Conservation (phyloP, 2,113 vertebrate species). For the Cryptotis parvus region DNA sequence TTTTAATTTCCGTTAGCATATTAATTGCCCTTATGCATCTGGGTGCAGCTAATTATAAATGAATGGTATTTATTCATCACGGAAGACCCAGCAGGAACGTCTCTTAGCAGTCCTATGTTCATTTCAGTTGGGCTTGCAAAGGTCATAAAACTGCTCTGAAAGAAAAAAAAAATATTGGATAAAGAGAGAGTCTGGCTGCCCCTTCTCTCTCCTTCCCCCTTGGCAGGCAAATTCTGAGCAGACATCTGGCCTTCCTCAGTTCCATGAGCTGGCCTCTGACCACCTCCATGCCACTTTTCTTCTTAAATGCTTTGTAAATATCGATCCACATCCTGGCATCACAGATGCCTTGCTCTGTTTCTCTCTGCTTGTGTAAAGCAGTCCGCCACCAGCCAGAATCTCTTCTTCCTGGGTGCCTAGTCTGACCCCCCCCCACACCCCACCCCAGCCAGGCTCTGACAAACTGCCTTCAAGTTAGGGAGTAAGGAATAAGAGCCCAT, state of each 20-base stretch:
- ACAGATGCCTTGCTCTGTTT: neutral
- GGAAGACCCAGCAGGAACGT: conserved; percentile 70
- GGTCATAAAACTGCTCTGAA: conserved; percentile 70
- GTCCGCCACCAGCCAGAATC: neutral
- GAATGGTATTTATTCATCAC: conserved; percentile 74
- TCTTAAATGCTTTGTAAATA: neutral
- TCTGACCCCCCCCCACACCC: neutral
- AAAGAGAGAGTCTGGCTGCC: neutral
- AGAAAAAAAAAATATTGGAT: neutral
- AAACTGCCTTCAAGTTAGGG: neutral
- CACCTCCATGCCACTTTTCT: neutral
- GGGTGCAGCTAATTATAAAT: conserved; percentile 74
- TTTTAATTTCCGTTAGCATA: conserved; percentile 47
- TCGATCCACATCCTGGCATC: neutral
- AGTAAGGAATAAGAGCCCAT: neutral
- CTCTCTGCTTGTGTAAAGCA: neutral
- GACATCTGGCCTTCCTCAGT: neutral
- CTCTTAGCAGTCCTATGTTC: conserved; percentile 70
- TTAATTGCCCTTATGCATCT: conserved; percentile 73
- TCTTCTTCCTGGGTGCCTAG: neutral
- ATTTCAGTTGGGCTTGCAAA: conserved; percentile 72
- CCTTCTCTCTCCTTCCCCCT: neutral
- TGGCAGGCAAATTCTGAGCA: neutral
- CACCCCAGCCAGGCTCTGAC: neutral
- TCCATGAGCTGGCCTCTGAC: neutral